A percentile compares a stretch with the other conserved stretches of the same genome.
Evolutionary conservation across 1,140 invertebrate species (phyloP).

Genomic region (Ridgeia piscesae): DNA sequence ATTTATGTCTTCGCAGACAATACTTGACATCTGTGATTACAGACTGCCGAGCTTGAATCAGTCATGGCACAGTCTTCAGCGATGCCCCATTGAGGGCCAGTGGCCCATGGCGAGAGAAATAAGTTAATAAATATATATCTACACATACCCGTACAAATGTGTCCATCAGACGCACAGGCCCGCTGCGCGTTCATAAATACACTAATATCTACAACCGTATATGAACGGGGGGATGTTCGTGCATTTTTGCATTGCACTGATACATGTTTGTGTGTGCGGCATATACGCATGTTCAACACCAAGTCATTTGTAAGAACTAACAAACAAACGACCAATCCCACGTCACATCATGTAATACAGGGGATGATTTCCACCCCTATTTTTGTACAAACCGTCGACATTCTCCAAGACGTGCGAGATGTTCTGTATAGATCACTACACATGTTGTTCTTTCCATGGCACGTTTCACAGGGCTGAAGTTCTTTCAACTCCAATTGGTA

Average conservation of each 20-base stretch:
- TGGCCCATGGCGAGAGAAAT: background rate
- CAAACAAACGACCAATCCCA: background rate
- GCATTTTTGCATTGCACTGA: background rate
- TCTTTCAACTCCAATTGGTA: background rate
- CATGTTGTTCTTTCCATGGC: background rate
- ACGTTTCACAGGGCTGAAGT: background rate
- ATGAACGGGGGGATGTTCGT: background rate
- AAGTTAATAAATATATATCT: constrained; percentile 13
- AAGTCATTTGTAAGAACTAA: background rate
- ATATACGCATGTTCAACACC: background rate
- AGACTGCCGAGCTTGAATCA: background rate
- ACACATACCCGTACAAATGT: background rate
- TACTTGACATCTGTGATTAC: background rate
- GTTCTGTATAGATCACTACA: background rate
- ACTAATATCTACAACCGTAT: background rate
- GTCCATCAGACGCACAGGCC: background rate
- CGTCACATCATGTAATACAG: background rate
- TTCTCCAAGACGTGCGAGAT: background rate
- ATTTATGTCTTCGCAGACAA: background rate
- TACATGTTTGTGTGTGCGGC: background rate
- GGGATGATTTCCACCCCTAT: background rate
- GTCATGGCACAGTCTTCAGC: background rate
- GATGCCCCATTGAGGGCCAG: background rate
- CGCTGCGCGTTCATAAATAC: background rate
- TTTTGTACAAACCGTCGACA: too few species aligned